Percentiles rank a stretch among this genome's conserved stretches.
phyloP scores from a whole-genome alignment of 2,888 invertebrate genomes.

The Gryllus longicercus region DNA sequence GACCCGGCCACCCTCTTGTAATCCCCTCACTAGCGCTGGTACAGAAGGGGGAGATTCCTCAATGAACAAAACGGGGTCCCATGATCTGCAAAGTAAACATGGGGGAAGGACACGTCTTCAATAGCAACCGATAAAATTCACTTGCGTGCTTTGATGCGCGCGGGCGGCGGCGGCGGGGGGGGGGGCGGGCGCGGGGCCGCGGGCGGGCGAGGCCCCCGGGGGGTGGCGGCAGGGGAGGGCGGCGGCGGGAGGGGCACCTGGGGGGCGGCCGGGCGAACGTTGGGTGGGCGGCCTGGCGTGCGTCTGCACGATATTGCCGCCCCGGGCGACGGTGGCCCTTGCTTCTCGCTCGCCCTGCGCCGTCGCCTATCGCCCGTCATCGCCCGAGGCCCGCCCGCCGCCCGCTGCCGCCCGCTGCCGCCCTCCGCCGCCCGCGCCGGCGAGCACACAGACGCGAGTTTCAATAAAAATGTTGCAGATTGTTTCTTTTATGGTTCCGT shows the following conservation, averaged over 20 bases:
- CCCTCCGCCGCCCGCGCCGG: neutral
- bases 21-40: constrained; percentile 17
- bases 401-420: neutral
- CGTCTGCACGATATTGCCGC: constrained; percentile 2
- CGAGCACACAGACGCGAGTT: neutral
- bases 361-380: no score
- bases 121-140: constrained; percentile 22
- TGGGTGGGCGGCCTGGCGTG: neutral
- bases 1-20: neutral
- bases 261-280: neutral
- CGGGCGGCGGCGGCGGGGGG: neutral
- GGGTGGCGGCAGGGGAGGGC: neutral
- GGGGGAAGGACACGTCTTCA: constrained; percentile 23
- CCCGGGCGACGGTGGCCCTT: neutral
- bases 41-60: constrained; percentile 11
- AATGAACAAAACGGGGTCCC: constrained; percentile 17
- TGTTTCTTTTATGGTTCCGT: constrained; percentile 17
- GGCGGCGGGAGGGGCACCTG: neutral
- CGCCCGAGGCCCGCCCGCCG: neutral
- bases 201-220: neutral
- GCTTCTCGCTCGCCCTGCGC: neutral
- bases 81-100: constrained; percentile 32
- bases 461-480: constrained; percentile 17
- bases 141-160: constrained; percentile 8
- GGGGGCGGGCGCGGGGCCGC: neutral